These are phyloP conservation scores for Porites divaricata DNA, from an alignment of 92 coral and sea anemone genomes.

Conservation along the genomic window DNA sequence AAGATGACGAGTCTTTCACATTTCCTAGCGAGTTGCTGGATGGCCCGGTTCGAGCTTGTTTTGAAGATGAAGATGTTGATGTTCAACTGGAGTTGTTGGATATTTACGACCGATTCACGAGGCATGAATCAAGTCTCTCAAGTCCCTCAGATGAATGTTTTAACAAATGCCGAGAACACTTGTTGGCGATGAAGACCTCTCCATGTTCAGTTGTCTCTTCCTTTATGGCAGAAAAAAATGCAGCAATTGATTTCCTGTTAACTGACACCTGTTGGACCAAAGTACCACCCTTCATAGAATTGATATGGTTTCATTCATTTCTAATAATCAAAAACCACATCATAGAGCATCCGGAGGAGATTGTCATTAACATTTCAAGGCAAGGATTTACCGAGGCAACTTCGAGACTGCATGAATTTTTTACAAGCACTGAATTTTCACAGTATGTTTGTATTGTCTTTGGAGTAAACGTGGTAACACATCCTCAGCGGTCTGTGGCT, in stretches of 20 bases:
- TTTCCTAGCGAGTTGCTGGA: constrained; percentile 34
- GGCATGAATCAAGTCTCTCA: constrained; percentile 16
- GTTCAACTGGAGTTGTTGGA: neutral
- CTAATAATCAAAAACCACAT: constrained; percentile 25
- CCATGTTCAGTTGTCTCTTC: constrained; percentile 16
- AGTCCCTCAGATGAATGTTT: constrained; percentile 28
- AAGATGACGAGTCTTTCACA: neutral
- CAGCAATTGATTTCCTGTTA: constrained; percentile 10
- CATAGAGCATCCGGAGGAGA: constrained; percentile 8
- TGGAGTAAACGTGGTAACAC: too few species aligned
- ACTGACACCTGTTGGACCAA: constrained; percentile 7
- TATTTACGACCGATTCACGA: constrained; percentile 4
- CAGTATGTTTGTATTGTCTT: constrained; percentile 16
- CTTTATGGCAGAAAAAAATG: neutral
- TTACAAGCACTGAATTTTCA: constrained; percentile 14
- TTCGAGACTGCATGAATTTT: constrained; percentile 25
- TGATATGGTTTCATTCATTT: constrained; percentile 33
- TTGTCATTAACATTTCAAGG: constrained; percentile 30
- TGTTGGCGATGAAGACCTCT: neutral
- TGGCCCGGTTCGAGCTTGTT: constrained; percentile 8
- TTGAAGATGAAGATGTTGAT: constrained; percentile 14
- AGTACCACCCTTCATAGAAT: constrained; percentile 7
- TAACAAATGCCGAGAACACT: neutral
- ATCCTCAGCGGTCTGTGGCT: constrained; percentile 17
- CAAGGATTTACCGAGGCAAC: constrained; percentile 42